Evolutionary conservation across 2,888 invertebrate genomes (phyloP).

Genomic region (Chelonus formosanus): DNA sequence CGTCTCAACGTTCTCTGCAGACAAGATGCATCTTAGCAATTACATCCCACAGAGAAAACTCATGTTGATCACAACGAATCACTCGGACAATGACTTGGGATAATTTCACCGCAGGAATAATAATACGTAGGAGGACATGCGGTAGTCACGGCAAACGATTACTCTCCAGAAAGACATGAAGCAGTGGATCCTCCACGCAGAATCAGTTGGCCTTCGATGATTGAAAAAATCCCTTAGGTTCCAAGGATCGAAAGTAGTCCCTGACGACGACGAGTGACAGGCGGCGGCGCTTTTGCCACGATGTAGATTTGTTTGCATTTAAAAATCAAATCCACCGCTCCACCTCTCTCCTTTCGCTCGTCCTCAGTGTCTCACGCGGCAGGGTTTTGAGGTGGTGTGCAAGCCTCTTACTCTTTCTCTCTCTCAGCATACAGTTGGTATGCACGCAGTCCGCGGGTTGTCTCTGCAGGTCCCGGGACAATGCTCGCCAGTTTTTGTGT

Average conservation of each 20-base stretch:
- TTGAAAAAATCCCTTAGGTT: conserved; percentile 50
- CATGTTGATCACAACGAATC: conserved; percentile 15
- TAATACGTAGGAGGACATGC: conserved; percentile 12
- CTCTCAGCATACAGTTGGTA: conserved; percentile 48
- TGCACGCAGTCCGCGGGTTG: conserved; percentile 48
- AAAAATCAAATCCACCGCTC: conserved; percentile 60
- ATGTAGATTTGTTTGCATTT: conserved; percentile 66
- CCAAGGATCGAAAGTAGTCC: conserved; percentile 37
- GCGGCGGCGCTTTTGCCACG: conserved; percentile 62
- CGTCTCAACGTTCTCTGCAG: conserved; percentile 35
- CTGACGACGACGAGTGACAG: conserved; percentile 45
- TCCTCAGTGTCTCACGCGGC: conserved; percentile 44
- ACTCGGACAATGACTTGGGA: conserved; percentile 8
- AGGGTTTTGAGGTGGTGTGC: conserved; percentile 34
- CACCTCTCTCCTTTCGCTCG: conserved; percentile 31
- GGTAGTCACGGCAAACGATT: conserved; percentile 29
- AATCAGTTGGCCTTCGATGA: conserved; percentile 40
- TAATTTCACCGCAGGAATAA: conserved; percentile 2
- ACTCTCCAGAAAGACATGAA: conserved; percentile 30
- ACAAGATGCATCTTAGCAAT: conserved; percentile 49
- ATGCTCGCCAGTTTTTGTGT: conserved; percentile 63
- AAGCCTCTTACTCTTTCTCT: conserved; percentile 31
- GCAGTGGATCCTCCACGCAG: not conserved
- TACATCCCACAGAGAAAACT: conserved; percentile 39
- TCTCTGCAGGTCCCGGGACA: conserved; percentile 48